Percentiles rank a stretch among this genome's conserved stretches.
These are phyloP conservation scores for Carposina sasakii DNA, from an alignment of 1,140 invertebrate species.

Conservation along the genomic window DNA sequence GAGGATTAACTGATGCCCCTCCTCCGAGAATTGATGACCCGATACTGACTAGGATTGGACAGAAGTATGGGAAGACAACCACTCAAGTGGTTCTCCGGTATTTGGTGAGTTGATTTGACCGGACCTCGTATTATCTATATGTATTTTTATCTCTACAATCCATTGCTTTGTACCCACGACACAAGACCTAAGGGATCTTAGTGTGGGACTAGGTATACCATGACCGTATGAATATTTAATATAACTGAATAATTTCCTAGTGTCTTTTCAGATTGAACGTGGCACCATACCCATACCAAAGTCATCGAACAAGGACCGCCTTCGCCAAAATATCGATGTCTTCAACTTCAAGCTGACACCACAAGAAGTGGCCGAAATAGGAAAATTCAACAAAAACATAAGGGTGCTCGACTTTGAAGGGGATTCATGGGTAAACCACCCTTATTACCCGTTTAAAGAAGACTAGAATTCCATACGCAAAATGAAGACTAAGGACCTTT, in stretches of 20 bases:
- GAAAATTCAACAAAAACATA: conserved; percentile 71
- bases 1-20: conserved; percentile 53
- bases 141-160: too few relatives aligned
- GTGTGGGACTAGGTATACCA: too few relatives aligned
- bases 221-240: neutral
- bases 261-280: conserved; percentile 66
- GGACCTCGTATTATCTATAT: too few relatives aligned
- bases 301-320: conserved; percentile 75
- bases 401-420: conserved; percentile 68
- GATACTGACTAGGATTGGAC: conserved; percentile 73
- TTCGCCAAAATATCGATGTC: conserved; percentile 78
- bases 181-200: too few relatives aligned
- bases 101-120: conserved; percentile 75
- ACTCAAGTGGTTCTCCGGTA: conserved; percentile 80
- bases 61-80: conserved; percentile 78
- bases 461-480: neutral
- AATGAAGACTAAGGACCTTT: neutral
- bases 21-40: conserved; percentile 71
- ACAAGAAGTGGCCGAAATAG: conserved; percentile 74
- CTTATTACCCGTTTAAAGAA: conserved; percentile 72
- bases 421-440: conserved; percentile 59
- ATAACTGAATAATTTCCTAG: neutral
- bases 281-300: conserved; percentile 80
- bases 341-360: conserved; percentile 78
- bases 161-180: too few relatives aligned